Conservation (phyloP, 2,888 invertebrate genomes). For the Sacculina carcini region DNA sequence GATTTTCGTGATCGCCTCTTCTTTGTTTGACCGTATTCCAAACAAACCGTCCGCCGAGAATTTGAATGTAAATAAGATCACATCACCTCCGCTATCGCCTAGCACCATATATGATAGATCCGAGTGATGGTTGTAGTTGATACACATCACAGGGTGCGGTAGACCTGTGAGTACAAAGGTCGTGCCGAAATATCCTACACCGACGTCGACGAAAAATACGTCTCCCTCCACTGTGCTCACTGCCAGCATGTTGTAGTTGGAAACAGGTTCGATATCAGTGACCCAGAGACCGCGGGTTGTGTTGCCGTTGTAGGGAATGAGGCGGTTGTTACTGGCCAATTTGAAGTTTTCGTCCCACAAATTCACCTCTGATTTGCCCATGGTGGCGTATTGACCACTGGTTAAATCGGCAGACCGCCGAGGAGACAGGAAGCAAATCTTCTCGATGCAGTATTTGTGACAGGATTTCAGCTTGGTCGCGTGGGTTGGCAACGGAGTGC, state of each 20-base stretch:
- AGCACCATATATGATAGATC: slow-evolving; percentile 35
- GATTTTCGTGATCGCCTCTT: background rate
- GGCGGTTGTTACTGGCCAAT: too few relatives aligned
- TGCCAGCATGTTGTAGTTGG: slow-evolving; percentile 48
- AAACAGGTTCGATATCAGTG: slow-evolving; percentile 41
- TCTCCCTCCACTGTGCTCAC: slow-evolving; percentile 50
- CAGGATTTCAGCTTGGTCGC: slow-evolving; percentile 33
- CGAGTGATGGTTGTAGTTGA: slow-evolving; percentile 34
- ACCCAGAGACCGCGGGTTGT: slow-evolving; percentile 36
- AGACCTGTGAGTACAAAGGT: slow-evolving; percentile 31
- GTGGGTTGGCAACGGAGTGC: slow-evolving; percentile 32
- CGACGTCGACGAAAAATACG: slow-evolving; percentile 50
- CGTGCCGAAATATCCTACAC: slow-evolving; percentile 37
- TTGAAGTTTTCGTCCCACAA: too few relatives aligned
- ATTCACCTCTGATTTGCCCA: too few relatives aligned
- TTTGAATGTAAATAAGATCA: slow-evolving; percentile 34
- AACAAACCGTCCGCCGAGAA: slow-evolving; percentile 28
- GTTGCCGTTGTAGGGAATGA: too few relatives aligned
- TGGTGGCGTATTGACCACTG: too few relatives aligned
- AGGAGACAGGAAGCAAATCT: background rate
- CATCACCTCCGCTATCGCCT: slow-evolving; percentile 46
- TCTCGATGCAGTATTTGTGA: slow-evolving; percentile 35
- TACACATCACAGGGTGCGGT: slow-evolving; percentile 28
- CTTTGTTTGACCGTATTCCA: background rate
- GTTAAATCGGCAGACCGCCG: too few relatives aligned